phyloP scores from a whole-genome alignment of 1,140 invertebrate genomes.

The Cyclina sinensis region DNA sequence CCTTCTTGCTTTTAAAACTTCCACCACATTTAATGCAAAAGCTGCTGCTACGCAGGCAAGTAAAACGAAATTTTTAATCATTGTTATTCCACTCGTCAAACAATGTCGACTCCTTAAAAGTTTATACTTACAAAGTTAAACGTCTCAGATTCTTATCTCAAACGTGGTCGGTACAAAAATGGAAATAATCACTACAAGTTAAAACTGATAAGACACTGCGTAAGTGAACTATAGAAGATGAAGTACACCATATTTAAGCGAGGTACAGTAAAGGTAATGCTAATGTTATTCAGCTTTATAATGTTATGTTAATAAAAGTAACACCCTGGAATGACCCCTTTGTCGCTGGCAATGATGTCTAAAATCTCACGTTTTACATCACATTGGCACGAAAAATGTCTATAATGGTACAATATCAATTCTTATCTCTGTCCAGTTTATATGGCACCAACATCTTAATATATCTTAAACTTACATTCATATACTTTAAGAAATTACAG shows the following conservation, averaged over 20 bases:
- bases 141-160: background rate
- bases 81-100: background rate
- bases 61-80: background rate
- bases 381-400: too few relatives aligned
- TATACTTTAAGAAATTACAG: background rate
- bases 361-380: background rate
- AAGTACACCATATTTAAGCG: background rate
- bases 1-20: constrained; percentile 33
- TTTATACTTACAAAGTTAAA: background rate
- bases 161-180: background rate
- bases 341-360: background rate
- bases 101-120: background rate
- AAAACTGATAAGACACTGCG: background rate
- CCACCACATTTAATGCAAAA: constrained; percentile 17
- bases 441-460: too few relatives aligned
- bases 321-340: background rate
- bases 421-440: too few relatives aligned
- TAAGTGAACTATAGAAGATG: background rate
- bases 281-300: background rate
- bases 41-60: background rate
- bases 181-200: background rate
- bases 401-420: too few relatives aligned
- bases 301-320: background rate
- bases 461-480: too few relatives aligned
- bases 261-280: background rate